Percentiles rank a stretch among this genome's conserved stretches.
phyloP scores from a whole-genome alignment of 1,140 invertebrate species.

The Hyles euphorbiae region DNA sequence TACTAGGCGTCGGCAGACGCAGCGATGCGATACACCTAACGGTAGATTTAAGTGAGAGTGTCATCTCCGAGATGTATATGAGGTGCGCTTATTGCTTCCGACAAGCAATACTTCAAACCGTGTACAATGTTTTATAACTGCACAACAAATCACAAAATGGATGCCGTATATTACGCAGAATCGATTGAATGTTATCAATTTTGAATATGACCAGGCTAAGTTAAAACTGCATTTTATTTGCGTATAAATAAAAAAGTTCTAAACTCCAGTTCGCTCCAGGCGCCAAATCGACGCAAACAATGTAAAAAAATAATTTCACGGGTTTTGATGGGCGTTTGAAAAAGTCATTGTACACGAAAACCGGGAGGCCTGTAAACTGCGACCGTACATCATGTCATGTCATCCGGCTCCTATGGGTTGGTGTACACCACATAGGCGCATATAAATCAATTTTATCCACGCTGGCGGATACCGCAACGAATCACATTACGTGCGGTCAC shows the following conservation, averaged over 20 bases:
- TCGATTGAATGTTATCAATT: too few species aligned
- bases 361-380: slow-evolving; percentile 19
- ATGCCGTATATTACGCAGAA: too few species aligned
- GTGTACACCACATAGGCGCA: slow-evolving; percentile 5
- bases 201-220: too few species aligned
- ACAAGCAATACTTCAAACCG: neutral
- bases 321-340: slow-evolving; percentile 21
- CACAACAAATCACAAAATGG: too few species aligned
- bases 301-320: slow-evolving; percentile 32
- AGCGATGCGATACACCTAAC: too few species aligned
- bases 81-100: neutral
- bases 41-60: too few species aligned
- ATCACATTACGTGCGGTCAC: slow-evolving; percentile 57
- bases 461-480: slow-evolving; percentile 44
- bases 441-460: slow-evolving; percentile 54
- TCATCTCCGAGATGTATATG: too few species aligned
- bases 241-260: too few species aligned
- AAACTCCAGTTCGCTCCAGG: too few species aligned
- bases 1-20: too few species aligned
- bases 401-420: slow-evolving; percentile 12
- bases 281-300: too few species aligned
- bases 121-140: neutral
- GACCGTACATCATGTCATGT: slow-evolving; percentile 19
- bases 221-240: too few species aligned
- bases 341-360: slow-evolving; percentile 23